Conservation (phyloP, 2,113 vertebrate species). For the Sinocyclocheilus rhinocerous region DNA sequence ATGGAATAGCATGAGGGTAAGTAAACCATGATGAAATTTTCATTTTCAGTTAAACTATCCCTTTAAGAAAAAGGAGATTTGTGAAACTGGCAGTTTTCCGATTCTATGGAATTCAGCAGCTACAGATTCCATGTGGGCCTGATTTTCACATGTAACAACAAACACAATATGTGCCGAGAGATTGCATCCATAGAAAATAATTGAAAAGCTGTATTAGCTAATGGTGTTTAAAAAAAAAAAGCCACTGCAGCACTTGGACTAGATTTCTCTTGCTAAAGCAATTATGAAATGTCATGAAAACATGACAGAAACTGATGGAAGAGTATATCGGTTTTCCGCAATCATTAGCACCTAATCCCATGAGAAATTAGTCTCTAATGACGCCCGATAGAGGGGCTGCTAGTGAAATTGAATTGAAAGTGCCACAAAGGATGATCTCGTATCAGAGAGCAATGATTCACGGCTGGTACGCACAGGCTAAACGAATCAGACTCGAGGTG, state of each 20-base stretch:
- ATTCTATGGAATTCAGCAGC: neutral
- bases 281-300: no score
- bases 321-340: neutral
- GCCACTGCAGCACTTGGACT: no score
- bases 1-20: no score
- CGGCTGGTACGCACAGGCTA: neutral
- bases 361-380: conserved; percentile 40
- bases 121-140: neutral
- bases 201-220: conserved; percentile 1
- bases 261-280: no score
- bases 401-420: conserved; percentile 37
- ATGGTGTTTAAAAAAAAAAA: neutral
- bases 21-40: no score
- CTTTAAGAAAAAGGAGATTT: no score
- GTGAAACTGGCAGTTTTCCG: no score
- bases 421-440: conserved; percentile 23
- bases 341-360: conserved; percentile 45
- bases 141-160: neutral
- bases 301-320: no score
- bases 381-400: conserved; percentile 2
- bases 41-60: no score
- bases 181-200: neutral
- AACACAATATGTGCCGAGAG: neutral
- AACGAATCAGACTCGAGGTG: conserved; percentile 7
- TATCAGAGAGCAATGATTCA: conserved; percentile 17